These are phyloP conservation scores for Trachelus troglodyta DNA, from an alignment of 2,888 invertebrate species.

Conservation along the genomic window DNA sequence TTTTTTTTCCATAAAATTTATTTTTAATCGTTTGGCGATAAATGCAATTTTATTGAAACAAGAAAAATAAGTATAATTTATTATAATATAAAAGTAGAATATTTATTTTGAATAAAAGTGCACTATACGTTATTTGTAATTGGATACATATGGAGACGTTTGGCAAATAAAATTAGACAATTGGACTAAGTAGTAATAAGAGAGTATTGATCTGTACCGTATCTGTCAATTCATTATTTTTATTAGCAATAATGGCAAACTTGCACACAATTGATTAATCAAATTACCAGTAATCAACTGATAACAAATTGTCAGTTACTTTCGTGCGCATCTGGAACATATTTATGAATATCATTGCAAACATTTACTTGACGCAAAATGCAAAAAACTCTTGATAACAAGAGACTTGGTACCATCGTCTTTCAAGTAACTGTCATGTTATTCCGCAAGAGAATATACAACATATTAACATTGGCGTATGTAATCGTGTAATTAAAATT, in stretches of 20 bases:
- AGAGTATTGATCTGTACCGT: background rate
- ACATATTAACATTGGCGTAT: background rate
- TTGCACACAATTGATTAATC: background rate
- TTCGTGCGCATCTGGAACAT: background rate
- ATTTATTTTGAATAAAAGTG: too few species aligned
- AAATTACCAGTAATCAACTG: background rate
- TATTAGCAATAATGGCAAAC: background rate
- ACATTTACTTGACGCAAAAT: background rate
- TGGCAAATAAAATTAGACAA: background rate
- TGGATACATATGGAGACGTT: too few species aligned
- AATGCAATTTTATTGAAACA: background rate
- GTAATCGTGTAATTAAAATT: background rate
- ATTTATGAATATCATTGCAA: background rate
- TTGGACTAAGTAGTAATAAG: background rate
- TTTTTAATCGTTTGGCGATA: background rate
- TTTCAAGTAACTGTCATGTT: background rate
- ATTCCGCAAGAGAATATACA: background rate
- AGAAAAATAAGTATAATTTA: background rate
- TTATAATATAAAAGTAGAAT: background rate
- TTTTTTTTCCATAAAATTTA: background rate
- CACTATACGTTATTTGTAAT: too few species aligned
- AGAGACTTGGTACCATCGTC: background rate
- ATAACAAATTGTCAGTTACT: background rate
- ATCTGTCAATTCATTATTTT: background rate
- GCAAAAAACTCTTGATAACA: background rate